Conservation (phyloP, 2,113 vertebrate genomes). For the Lutjanus erythropterus region DNA sequence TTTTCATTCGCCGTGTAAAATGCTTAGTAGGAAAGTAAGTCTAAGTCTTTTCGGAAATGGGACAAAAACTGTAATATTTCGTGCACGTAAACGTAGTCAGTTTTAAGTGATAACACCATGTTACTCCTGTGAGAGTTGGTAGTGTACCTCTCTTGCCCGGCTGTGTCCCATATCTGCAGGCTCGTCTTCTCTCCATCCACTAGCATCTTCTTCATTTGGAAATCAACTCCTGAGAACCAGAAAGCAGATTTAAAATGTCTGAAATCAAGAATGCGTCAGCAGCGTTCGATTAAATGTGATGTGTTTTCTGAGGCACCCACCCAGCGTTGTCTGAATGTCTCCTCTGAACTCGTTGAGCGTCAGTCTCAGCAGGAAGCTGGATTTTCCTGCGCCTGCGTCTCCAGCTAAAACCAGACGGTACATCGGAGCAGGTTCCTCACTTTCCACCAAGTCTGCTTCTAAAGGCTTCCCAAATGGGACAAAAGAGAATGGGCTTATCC, state of each 20-base stretch:
- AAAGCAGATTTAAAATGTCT: background rate
- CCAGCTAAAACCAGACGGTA: conserved; percentile 84
- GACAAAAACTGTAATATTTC: too few species aligned
- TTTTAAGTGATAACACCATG: background rate
- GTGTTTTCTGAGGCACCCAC: conserved; percentile 55
- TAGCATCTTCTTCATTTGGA: conserved; percentile 86
- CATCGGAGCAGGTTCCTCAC: conserved; percentile 38
- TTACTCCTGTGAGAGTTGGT: background rate
- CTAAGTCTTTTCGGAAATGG: too few species aligned
- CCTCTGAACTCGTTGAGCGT: conserved; percentile 82
- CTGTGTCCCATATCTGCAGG: conserved; percentile 87
- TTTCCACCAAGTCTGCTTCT: conserved; percentile 37
- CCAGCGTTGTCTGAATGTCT: conserved; percentile 82
- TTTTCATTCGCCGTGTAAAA: too few species aligned
- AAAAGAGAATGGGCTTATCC: background rate
- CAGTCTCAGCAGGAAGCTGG: conserved; percentile 85
- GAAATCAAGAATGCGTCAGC: background rate
- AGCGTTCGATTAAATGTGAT: background rate
- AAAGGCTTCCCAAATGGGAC: conserved; percentile 30
- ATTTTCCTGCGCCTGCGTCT: conserved; percentile 83
- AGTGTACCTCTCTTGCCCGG: conserved; percentile 84
- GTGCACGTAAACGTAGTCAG: too few species aligned
- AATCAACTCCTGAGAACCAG: conserved; percentile 82
- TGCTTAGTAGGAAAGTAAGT: too few species aligned
- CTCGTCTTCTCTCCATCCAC: conserved; percentile 84